Base-by-base conservation (phyloP, 2,888 invertebrate species). In the Scaptodrosophila latifasciaeformis region DNA sequence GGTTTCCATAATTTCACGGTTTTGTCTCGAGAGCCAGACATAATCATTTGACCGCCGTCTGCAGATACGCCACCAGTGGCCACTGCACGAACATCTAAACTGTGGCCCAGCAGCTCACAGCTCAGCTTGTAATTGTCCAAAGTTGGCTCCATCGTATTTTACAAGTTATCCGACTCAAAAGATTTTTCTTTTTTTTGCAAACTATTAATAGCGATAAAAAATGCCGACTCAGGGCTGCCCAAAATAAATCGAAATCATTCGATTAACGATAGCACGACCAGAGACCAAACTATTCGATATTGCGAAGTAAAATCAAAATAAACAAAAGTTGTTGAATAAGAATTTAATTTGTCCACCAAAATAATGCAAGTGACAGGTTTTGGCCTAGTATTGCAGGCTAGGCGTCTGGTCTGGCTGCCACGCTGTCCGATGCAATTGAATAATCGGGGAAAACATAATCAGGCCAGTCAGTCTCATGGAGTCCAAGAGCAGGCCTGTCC, bases 11-110 rank as follows among this genome's bases (percentile, higher is more conserved):
- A 87, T 87, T 93, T 93, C 1, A 94, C 92, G 12, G 94, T 94
- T 85, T 92, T 92, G 86, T 97, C 97, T 72, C 97, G 90, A 2
- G 97, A 97, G 18, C 93, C 94, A 4, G 96, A 96, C 37, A 96
- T 87, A 75, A 97, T 91, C 62, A 90, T 90, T 77, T 92, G 82
- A 0, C 71, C 92, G 66, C 92, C 91, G 58, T 89, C 87, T 4
- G 89, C 87, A 2, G 87, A 84, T 9, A 6, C 39, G 88, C 88
- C 48, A 90, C 75, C 90, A n/a, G 60, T 58, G 0, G 81, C 67
- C 15, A 97, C 89, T 51, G 92, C 90, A 70, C 97, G 90, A 15
- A 97, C 96, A 85, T 97, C 97, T 83, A 92, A 88, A 39, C 92
- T 91, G 86, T 97, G 97, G 0, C 95, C 95, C 67, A 88, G 87